Evolutionary conservation across 2,888 invertebrate species (phyloP).

Genomic region (Dicycla oo): DNA sequence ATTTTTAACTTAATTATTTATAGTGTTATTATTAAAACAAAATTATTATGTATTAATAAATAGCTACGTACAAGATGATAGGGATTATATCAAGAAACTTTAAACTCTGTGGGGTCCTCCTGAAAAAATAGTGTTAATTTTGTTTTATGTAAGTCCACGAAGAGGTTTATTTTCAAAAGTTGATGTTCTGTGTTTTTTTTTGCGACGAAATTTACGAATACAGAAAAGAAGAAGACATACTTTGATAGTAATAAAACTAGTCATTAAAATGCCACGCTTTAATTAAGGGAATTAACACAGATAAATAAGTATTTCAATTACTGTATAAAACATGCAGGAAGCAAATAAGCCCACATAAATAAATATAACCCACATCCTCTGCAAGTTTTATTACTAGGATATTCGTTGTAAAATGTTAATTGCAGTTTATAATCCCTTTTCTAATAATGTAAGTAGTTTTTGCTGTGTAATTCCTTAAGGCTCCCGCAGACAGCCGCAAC

Average conservation of each 20-base stretch:
- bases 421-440: conserved; percentile 37
- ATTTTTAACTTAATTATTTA: too few relatives aligned
- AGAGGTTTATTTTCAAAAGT: too few relatives aligned
- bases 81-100: too few relatives aligned
- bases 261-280: conserved; percentile 16
- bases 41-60: too few relatives aligned
- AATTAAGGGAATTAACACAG: conserved; percentile 30
- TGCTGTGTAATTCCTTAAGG: conserved; percentile 18
- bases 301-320: conserved; percentile 30
- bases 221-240: background rate
- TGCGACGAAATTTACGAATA: background rate
- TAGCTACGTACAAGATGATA: too few relatives aligned
- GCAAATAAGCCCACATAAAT: conserved; percentile 13
- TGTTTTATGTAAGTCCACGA: background rate
- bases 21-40: too few relatives aligned
- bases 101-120: too few relatives aligned
- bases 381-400: conserved; percentile 34
- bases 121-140: background rate
- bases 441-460: conserved; percentile 29
- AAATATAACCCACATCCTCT: conserved; percentile 41
- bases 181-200: background rate
- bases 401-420: conserved; percentile 50
- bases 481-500: background rate
- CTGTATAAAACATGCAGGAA: conserved; percentile 12
- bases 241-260: background rate